These are phyloP conservation scores for Rhyacophila brunnea DNA, from an alignment of 1,140 invertebrate species.

Conservation along the genomic window DNA sequence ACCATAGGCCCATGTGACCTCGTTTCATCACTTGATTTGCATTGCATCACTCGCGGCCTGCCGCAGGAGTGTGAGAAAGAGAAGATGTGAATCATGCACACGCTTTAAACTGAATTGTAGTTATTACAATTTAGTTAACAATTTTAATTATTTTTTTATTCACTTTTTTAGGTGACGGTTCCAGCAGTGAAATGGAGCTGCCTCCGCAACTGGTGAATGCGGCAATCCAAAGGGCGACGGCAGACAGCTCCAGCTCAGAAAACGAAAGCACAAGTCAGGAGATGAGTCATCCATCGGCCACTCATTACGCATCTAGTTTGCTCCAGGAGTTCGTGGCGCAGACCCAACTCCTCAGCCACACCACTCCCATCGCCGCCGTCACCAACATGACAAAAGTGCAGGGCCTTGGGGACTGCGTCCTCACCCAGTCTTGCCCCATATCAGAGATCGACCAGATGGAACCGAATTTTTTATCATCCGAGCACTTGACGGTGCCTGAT, in stretches of 20 bases:
- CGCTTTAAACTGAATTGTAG: too few relatives aligned
- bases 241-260: conserved; percentile 62
- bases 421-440: conserved; percentile 48
- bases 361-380: conserved; percentile 33
- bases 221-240: conserved; percentile 65
- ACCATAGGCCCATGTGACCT: too few relatives aligned
- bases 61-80: too few relatives aligned
- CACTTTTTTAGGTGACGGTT: conserved; percentile 50
- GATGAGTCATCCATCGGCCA: conserved; percentile 46
- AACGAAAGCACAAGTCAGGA: conserved; percentile 55
- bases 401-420: conserved; percentile 45
- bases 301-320: conserved; percentile 59
- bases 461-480: conserved; percentile 41
- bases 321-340: conserved; percentile 64
- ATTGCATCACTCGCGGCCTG: too few relatives aligned
- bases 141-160: background rate
- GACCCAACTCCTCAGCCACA: conserved; percentile 60
- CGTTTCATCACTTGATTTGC: too few relatives aligned
- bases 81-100: too few relatives aligned
- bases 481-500: conserved; percentile 26
- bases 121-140: too few relatives aligned
- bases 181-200: conserved; percentile 68
- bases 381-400: conserved; percentile 32
- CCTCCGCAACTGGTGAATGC: conserved; percentile 67
- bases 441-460: conserved; percentile 46